Conservation (phyloP, 2,888 invertebrate species). For the Holacanthella duospinosa region DNA sequence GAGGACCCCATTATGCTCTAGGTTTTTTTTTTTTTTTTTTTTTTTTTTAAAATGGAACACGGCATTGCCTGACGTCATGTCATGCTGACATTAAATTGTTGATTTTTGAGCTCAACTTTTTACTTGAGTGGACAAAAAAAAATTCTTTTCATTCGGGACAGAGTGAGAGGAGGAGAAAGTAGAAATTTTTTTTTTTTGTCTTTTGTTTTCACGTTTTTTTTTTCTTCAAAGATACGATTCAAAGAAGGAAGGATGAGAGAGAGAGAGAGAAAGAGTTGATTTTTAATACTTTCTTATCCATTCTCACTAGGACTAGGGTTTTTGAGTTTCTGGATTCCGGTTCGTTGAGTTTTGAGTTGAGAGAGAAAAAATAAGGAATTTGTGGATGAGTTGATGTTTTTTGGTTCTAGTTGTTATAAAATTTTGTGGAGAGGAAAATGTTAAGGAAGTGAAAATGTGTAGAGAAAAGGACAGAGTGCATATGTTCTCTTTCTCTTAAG, state of each 20-base stretch:
- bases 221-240: neutral
- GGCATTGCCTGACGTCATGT: neutral
- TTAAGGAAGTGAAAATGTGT: too few relatives aligned
- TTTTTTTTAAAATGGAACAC: neutral
- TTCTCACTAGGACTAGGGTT: too few relatives aligned
- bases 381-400: too few relatives aligned
- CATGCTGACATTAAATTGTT: neutral
- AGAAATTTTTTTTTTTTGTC: neutral
- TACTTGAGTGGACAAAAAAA: neutral
- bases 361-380: too few relatives aligned
- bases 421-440: too few relatives aligned
- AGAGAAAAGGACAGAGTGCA: too few relatives aligned
- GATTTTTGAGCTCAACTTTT: constrained; percentile 4
- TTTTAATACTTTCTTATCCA: neutral
- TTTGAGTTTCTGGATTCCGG: too few relatives aligned
- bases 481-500: too few relatives aligned
- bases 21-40: neutral
- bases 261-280: too few relatives aligned
- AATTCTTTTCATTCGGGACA: neutral
- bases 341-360: too few relatives aligned
- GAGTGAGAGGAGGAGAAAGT: neutral
- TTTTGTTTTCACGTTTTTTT: neutral
- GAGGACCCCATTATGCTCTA: neutral
- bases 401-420: too few relatives aligned
- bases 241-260: neutral